phyloP scores from a whole-genome alignment of 2,888 invertebrate species.

The Dromius quadrimaculatus region DNA sequence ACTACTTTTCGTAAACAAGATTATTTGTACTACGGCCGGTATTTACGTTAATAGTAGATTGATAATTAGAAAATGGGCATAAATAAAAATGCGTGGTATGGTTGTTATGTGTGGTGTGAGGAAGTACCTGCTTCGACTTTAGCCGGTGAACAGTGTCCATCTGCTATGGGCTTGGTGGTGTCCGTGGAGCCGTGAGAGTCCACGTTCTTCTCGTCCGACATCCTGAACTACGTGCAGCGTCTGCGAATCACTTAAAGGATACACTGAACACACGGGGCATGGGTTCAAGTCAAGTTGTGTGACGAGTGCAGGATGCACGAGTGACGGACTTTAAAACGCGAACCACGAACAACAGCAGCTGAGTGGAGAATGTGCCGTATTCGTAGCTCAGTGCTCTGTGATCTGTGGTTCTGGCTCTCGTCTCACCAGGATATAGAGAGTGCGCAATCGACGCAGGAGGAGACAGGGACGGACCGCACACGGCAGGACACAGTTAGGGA shows the following conservation, averaged over 20 bases:
- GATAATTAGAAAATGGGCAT: too few species aligned
- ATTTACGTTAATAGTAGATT: too few species aligned
- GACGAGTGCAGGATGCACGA: background rate
- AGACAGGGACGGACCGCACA: background rate
- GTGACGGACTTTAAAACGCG: background rate
- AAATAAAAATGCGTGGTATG: too few species aligned
- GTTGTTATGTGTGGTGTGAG: too few species aligned
- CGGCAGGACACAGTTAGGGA: too few species aligned
- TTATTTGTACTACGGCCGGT: too few species aligned
- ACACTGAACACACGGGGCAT: background rate
- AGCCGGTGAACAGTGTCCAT: slow-evolving; percentile 66
- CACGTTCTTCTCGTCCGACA: slow-evolving; percentile 30
- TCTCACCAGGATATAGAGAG: too few species aligned
- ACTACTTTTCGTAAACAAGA: too few species aligned
- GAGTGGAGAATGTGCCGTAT: background rate
- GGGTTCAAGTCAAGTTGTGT: background rate
- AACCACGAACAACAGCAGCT: background rate
- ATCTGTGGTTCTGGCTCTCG: too few species aligned
- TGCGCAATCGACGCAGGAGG: background rate
- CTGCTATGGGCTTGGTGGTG: slow-evolving; percentile 62
- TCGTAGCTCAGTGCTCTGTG: too few species aligned
- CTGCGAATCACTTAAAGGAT: background rate
- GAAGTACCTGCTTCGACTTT: slow-evolving; percentile 63
- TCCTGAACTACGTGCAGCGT: background rate
- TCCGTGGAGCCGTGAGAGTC: slow-evolving; percentile 58